These are phyloP conservation scores for Turritopsis rubra DNA, from an alignment of 30 jellyfish, hydroid and myxozoan species.

Conservation along the genomic window DNA sequence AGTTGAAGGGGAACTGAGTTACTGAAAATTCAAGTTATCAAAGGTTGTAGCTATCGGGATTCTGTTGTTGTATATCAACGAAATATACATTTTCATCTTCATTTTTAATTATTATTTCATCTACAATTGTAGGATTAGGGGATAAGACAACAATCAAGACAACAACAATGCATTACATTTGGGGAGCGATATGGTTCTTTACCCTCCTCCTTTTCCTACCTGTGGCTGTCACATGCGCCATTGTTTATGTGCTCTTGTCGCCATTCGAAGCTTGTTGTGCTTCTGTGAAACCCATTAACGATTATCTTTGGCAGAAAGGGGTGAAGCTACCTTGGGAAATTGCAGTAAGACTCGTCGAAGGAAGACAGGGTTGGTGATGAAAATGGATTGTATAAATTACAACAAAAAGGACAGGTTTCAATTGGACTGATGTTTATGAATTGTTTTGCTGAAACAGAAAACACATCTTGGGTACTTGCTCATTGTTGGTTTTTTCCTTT, in stretches of 20 bases:
- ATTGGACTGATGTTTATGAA: background rate
- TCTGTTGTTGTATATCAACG: too few species aligned
- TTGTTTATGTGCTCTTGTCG: background rate
- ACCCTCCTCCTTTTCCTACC: background rate
- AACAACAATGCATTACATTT: background rate
- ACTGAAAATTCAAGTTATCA: too few species aligned
- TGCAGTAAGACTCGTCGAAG: background rate
- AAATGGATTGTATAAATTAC: background rate
- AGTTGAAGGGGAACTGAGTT: too few species aligned
- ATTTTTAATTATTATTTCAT: background rate
- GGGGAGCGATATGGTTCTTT: background rate
- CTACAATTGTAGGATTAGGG: background rate
- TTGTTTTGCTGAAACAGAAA: background rate
- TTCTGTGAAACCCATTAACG: background rate
- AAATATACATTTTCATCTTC: background rate
- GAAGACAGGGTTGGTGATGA: background rate
- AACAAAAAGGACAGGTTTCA: background rate
- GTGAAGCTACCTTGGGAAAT: background rate
- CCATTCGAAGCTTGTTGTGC: background rate
- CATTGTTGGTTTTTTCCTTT: background rate
- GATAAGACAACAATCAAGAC: background rate
- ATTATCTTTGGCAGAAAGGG: background rate
- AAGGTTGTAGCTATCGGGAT: too few species aligned
- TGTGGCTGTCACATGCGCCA: background rate
- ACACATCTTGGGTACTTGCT: background rate